phyloP scores from a whole-genome alignment of 2,113 vertebrate species.

The Perca fluviatilis region DNA sequence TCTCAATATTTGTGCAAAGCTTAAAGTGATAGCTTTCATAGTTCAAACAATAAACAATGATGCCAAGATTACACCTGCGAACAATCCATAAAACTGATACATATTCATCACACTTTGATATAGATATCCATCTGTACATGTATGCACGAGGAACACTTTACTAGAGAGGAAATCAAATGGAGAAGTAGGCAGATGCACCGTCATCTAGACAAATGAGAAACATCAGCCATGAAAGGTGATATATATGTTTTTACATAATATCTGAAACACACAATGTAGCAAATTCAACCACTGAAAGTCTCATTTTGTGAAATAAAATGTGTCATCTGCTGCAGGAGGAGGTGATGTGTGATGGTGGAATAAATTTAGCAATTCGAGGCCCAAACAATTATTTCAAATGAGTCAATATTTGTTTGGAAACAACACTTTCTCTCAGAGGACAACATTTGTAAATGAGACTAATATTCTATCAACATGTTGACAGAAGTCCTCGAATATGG shows the following conservation, averaged over 20 bases:
- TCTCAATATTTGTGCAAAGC: slow-evolving; percentile 8
- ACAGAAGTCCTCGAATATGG: slow-evolving; percentile 70
- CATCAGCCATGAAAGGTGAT: slow-evolving; percentile 29
- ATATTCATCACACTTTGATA: slow-evolving; percentile 35
- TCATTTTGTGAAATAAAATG: slow-evolving; percentile 26
- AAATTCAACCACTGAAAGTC: slow-evolving; percentile 22
- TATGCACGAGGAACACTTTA: slow-evolving; percentile 23
- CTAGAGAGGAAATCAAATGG: slow-evolving; percentile 52
- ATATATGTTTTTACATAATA: slow-evolving; percentile 45
- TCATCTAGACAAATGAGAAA: slow-evolving; percentile 48
- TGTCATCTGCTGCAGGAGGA: slow-evolving; percentile 36
- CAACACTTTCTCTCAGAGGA: slow-evolving; percentile 61
- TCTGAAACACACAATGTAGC: slow-evolving; percentile 37
- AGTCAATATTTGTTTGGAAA: slow-evolving; percentile 77
- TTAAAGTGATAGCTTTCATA: slow-evolving; percentile 8
- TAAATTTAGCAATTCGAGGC: slow-evolving; percentile 62
- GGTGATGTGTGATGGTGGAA: slow-evolving; percentile 49
- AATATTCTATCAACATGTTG: slow-evolving; percentile 78
- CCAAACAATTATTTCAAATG: slow-evolving; percentile 70
- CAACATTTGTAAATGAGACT: slow-evolving; percentile 74
- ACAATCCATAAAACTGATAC: slow-evolving; percentile 22
- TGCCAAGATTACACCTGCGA: slow-evolving; percentile 16
- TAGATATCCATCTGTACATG: slow-evolving; percentile 46
- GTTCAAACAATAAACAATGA: slow-evolving; percentile 24
- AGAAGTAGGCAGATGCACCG: slow-evolving; percentile 43